phyloP scores from a whole-genome alignment of 1,140 invertebrate genomes.

The Pentalonia nigronervosa region DNA sequence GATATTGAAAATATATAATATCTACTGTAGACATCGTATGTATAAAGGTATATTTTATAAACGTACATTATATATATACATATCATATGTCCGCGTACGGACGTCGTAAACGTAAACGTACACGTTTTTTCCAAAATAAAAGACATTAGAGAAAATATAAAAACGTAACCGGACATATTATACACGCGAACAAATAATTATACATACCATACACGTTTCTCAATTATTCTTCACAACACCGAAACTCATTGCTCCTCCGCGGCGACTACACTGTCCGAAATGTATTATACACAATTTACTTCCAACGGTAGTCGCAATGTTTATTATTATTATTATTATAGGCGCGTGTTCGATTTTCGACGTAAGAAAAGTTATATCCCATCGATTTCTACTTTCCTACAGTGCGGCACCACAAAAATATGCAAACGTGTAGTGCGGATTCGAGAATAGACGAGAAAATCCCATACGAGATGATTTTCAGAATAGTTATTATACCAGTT shows the following conservation, averaged over 20 bases:
- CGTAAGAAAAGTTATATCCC: too few relatives aligned
- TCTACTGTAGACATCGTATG: slow-evolving; percentile 41
- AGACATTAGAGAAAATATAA: background rate
- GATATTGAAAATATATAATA: background rate
- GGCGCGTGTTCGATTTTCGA: too few relatives aligned
- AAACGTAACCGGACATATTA: background rate
- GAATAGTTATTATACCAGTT: background rate
- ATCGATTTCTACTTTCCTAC: too few relatives aligned
- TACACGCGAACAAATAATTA: background rate
- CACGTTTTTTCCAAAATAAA: background rate
- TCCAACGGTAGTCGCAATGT: too few relatives aligned
- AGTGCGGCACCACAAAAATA: too few relatives aligned
- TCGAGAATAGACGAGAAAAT: too few relatives aligned
- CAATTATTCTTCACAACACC: background rate
- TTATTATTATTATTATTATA: too few relatives aligned
- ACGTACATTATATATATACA: background rate
- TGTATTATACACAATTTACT: too few relatives aligned
- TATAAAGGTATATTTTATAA: background rate
- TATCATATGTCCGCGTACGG: background rate
- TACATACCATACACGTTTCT: background rate
- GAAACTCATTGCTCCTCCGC: background rate
- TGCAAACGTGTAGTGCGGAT: too few relatives aligned
- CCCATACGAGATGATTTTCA: background rate
- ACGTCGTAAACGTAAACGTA: background rate
- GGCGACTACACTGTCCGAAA: too few relatives aligned